These are phyloP conservation scores for Clarias pachynema DNA, from an alignment of 2,797 vertebrate species.

Conservation along the genomic window DNA sequence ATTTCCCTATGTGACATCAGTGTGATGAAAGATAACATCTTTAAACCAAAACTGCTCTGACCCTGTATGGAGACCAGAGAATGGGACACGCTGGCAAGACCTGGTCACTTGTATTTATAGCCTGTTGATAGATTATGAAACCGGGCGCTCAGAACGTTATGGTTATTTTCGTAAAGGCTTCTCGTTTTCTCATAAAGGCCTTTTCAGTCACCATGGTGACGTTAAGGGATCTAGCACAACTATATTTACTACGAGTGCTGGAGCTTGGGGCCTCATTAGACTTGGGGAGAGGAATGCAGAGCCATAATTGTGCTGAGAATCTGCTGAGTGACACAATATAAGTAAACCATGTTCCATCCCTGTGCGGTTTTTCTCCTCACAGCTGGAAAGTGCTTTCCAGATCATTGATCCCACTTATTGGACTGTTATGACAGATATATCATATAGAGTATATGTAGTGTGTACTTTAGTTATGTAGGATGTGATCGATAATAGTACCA, in stretches of 20 bases:
- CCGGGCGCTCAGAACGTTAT: slow-evolving; percentile 61
- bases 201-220: slow-evolving; percentile 43
- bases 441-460: not conserved
- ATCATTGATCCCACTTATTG: not conserved
- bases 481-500: no score
- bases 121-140: slow-evolving; percentile 70
- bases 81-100: slow-evolving; percentile 16
- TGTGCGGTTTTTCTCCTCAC: slow-evolving; percentile 16
- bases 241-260: slow-evolving; percentile 50
- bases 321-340: not conserved
- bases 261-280: slow-evolving; percentile 38
- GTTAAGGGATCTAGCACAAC: slow-evolving; percentile 46
- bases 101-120: slow-evolving; percentile 47
- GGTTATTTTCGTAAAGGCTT: slow-evolving; percentile 71
- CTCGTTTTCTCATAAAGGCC: slow-evolving; percentile 45
- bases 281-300: slow-evolving; percentile 30
- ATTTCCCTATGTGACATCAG: not conserved
- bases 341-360: not conserved
- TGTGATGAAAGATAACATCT: slow-evolving; percentile 4
- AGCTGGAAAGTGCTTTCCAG: slow-evolving; percentile 9
- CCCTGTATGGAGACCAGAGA: slow-evolving; percentile 30
- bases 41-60: slow-evolving; percentile 1
- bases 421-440: not conserved
- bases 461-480: not conserved
- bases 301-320: slow-evolving; percentile 32